A percentile compares a stretch with the other conserved stretches of the same genome.
These are phyloP conservation scores for Delphinus delphis DNA, from an alignment of 2,113 vertebrate species.

Conservation along the genomic window DNA sequence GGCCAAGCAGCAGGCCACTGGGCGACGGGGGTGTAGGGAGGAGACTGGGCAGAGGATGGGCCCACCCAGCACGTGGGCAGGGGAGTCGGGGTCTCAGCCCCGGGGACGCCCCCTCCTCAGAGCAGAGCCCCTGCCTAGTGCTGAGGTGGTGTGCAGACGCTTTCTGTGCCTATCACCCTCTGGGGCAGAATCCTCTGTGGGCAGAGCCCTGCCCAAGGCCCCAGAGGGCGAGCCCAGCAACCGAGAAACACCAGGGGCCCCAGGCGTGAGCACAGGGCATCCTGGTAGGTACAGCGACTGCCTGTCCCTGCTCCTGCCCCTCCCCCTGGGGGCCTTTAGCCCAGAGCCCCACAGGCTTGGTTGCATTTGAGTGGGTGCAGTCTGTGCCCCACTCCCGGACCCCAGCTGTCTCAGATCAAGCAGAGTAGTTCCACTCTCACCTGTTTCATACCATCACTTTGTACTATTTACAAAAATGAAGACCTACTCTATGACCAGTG, in stretches of 20 bases:
- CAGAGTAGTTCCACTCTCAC: background rate
- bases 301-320: no score
- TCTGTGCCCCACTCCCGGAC: no score
- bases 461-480: background rate
- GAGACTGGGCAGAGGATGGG: background rate
- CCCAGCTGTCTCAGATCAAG: rapidly evolving
- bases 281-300: no score
- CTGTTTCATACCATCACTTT: background rate
- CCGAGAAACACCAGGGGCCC: background rate
- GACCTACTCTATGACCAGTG: background rate
- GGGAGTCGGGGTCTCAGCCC: background rate
- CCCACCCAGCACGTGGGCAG: background rate
- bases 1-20: rapidly evolving
- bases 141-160: rapidly evolving
- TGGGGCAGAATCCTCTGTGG: background rate
- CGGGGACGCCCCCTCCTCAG: background rate
- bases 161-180: background rate
- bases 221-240: no score
- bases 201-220: background rate
- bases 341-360: background rate
- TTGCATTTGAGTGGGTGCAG: no score
- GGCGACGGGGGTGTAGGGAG: rapidly evolving
- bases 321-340: background rate
- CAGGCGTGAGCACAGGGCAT: no score
- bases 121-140: background rate